Evolutionary conservation across 2,888 invertebrate genomes (phyloP), one percentile per base, ranked within the genome.

Genomic region (Choreutis nemorana): DNA sequence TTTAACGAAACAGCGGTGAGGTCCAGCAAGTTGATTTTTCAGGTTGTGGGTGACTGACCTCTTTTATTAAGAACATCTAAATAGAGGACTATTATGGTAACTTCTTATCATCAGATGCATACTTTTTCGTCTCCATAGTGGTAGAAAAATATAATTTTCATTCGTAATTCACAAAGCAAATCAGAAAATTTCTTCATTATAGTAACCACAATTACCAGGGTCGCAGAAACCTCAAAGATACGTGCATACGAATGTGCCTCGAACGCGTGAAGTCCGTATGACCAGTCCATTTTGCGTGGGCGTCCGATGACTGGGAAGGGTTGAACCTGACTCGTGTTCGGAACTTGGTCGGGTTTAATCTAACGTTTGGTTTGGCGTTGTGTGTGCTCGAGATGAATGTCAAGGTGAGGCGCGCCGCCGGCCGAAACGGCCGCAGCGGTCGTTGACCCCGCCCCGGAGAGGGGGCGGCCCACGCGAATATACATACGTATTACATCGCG

Each of bases 321-420:
- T 49, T 46, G 45, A 48, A 42, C 42, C 37, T 45, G 39, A 45
- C 43, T 43, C 41, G 48, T 39, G 45, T 55, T 58, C 40, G 41
- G 51, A 60, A 62, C 48, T 58, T 53, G 55, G 59, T 52, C 53
- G 60, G 60, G 62, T 70, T 66, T 62, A 63, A 64, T 65, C 63
- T 56, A 65, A 61, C 65, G 65, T 67, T 70, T 66, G 71, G 63
- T 62, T 58, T 61, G 70, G 63, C 67, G 61, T 60, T 45, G 26
- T 21, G n/a, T n/a, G 66, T 63, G 63, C 55, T 60, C 60, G 66
- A 75, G 77, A 78, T 75, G 77, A 78, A 78, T 78, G 78, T 78
- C 78, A 78, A 78, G 77, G 78, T 77, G 73, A 78, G 75, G 72
- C 65, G 65, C 65, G 67, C 70, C 65, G 66, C 35, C 33, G 71